Base-by-base conservation (phyloP, 2,797 vertebrate genomes). In the Coccyzus lansbergi region DNA sequence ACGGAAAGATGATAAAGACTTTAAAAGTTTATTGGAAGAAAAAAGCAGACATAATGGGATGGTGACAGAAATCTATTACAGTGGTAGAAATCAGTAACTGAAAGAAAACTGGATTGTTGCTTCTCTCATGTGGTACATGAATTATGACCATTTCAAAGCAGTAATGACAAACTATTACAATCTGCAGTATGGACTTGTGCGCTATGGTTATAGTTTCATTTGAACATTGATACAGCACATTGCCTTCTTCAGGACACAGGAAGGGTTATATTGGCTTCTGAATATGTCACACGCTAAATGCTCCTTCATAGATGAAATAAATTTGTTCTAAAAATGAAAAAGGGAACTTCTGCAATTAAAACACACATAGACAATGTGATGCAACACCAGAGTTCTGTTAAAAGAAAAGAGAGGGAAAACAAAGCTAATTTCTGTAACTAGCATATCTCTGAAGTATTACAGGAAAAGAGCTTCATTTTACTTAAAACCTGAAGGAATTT, bases 11-110 rank as follows among this genome's bases (percentile, higher is more conserved):
- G 90, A 96, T 96, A 90, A 95, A 96, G 96, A 96, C 75, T 94
- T 94, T 31, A 95, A 95, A 93, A 96, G 95, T 98, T 98, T 98
- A 98, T 98, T 98, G 96, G 95, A 98, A 95, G 94, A 91, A 92
- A 93, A 97, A 95, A 95, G 91, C 88, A 93, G 95, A 97, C 91
- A 97, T 93, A 97, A 96, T 63, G 89, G 90, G 91, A 96, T 91
- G 92, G 56, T 91, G 85, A 97, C 92, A 96, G 92, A 94, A 97
- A 96, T 88, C 83, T 96, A 89, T 94, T 84, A 92, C 96, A 97
- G 90, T 72, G 81, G 86, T 94, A 95, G 93, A 95, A 97, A 95
- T 42, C 18, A 80, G 88, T 89, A 95, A 95, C 87, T 78, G 75
- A 62, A 93, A 93, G 88, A 88, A 92, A 82, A 71, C 55, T 24